A percentile compares a stretch with the other conserved stretches of the same genome.
phyloP scores from a whole-genome alignment of 2,888 invertebrate genomes.

The Sisyra nigra region DNA sequence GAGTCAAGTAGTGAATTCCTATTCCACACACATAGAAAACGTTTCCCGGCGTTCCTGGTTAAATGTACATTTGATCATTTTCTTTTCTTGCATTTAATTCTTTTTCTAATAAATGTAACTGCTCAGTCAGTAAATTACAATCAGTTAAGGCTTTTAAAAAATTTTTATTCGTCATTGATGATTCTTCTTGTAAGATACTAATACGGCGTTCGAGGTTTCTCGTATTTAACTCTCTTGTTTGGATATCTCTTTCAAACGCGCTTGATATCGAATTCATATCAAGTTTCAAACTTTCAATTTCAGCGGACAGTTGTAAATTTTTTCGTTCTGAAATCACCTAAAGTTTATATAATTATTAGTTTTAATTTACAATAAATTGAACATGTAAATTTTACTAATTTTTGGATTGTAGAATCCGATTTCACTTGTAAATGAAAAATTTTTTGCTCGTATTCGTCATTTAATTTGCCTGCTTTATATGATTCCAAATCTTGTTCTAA shows the following conservation, averaged over 20 bases:
- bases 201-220: slow-evolving; percentile 26
- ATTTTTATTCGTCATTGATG: slow-evolving; percentile 21
- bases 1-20: too few relatives aligned
- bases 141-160: slow-evolving; percentile 19
- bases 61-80: slow-evolving; percentile 14
- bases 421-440: slow-evolving; percentile 34
- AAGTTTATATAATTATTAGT: slow-evolving; percentile 9
- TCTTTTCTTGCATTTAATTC: slow-evolving; percentile 15
- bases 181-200: slow-evolving; percentile 24
- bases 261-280: slow-evolving; percentile 40
- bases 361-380: not conserved
- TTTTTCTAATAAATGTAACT: slow-evolving; percentile 19
- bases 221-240: slow-evolving; percentile 41
- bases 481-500: slow-evolving; percentile 33
- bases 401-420: slow-evolving; percentile 40
- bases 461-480: slow-evolving; percentile 27
- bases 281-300: slow-evolving; percentile 38
- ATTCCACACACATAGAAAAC: too few relatives aligned
- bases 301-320: slow-evolving; percentile 36
- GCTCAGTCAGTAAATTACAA: slow-evolving; percentile 17
- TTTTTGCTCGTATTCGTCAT: slow-evolving; percentile 20
- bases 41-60: too few relatives aligned
- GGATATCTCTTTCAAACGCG: slow-evolving; percentile 35
- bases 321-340: slow-evolving; percentile 38
- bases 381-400: slow-evolving; percentile 28